A percentile compares a stretch with the other conserved stretches of the same genome.
These are phyloP conservation scores for Xiphophorus hellerii DNA, from an alignment of 2,113 vertebrate species.

Conservation along the genomic window DNA sequence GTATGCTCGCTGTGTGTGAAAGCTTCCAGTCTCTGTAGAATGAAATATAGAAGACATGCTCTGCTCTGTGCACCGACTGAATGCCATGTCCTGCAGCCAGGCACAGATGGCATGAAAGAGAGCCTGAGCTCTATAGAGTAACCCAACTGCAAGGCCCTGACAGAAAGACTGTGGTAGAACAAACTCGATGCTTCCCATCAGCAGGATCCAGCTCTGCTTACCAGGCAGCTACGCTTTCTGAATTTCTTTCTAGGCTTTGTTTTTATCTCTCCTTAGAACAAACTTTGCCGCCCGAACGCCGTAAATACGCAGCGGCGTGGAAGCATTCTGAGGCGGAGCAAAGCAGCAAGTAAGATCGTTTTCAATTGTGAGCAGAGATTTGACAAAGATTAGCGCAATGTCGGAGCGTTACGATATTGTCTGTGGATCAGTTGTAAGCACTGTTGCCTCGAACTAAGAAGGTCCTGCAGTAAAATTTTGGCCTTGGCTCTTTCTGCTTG, in stretches of 20 bases:
- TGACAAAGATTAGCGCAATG: no score
- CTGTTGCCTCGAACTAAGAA: no score
- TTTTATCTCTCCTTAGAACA: neutral
- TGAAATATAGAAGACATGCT: conserved; percentile 31
- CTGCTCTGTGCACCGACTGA: conserved; percentile 59
- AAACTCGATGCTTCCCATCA: conserved; percentile 60
- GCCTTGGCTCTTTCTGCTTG: no score
- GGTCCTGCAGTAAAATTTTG: no score
- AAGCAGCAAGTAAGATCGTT: no score
- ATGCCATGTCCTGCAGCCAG: conserved; percentile 69
- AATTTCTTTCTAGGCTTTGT: conserved; percentile 23
- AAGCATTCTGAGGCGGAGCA: no score
- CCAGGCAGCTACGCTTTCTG: conserved; percentile 25
- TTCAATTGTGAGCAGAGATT: no score
- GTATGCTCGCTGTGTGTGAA: conserved; percentile 45
- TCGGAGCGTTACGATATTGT: no score
- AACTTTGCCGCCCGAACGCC: no score
- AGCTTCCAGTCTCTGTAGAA: conserved; percentile 54
- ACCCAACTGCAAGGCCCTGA: conserved; percentile 54
- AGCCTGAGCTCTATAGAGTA: conserved; percentile 63
- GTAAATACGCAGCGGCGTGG: no score
- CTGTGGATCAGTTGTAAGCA: no score
- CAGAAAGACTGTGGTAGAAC: conserved; percentile 63
- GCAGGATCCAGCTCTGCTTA: conserved; percentile 32
- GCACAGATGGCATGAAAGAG: conserved; percentile 78